Base-by-base conservation (phyloP, 1,140 invertebrate species). In the Nylanderia fulva region DNA sequence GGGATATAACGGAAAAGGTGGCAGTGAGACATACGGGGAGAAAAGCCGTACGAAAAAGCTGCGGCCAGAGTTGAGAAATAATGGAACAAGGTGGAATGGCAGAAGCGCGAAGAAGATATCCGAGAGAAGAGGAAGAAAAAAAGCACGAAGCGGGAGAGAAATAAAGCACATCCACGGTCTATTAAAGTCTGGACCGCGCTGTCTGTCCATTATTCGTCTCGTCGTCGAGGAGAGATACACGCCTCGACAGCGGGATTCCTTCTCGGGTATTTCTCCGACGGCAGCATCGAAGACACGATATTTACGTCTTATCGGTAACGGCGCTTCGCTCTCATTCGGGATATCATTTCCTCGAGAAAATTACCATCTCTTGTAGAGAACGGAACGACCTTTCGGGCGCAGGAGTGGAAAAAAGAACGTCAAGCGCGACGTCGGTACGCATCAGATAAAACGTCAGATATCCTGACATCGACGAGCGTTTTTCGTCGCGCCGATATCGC, bases 341-440 rank as follows among this genome's bases (percentile, higher is more conserved):
- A 89, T 90, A 89, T 90, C 82, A 90, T 90, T 90, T 90, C 88
- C 88, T 85, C 76, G 71, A 72, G 88, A 90, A 90, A 90, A 90
- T 90, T 90, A 90, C 88, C 88, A 90, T 90, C 88, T 54, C 88
- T 77, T 85, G 54, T 69, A 86, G 69, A 48, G 15, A 18, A 48
- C 68, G 75, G 45, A 48, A 77, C 88, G 85, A 89, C 85, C 88
- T 66, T 89, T 85, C 64, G 84, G 33, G 52, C 9, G n/a, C 48
- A 60, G 60, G 60, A 69, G 71, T 33, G 84, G 48, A 64, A 75
- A 83, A 75, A 42, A 88, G 61, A 80, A 56, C 63, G 84, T 61
- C 83, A 82, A 69, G 9, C 63, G 60, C 61, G 45, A 8, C 45
- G 76, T 85, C 71, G 86, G 69, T 75, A 56, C 86, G 86, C 60